Evolutionary conservation across 2,888 invertebrate genomes (phyloP), one percentile per base, ranked within the genome.

Genomic region (Azorinus chamasolen): DNA sequence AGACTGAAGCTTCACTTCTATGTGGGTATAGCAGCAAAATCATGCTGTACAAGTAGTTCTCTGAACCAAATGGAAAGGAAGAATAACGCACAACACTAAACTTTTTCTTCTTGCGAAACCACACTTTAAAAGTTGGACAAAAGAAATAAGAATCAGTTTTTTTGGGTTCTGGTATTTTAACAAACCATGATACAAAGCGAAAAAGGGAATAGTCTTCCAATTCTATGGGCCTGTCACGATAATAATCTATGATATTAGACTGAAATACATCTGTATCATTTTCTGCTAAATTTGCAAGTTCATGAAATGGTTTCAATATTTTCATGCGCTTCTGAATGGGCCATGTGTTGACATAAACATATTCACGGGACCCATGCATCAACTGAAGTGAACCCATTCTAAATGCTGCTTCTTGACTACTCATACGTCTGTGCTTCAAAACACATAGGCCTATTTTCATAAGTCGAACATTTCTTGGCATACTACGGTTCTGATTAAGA

Each of bases 331-430:
- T 65, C 27, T 43, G 24, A n/a, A 27, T 3, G 12, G 54, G 64
- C 45, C 70, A 27, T 10, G 70, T 70, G 46, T 65, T 70, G 0
- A 76, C 8, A 45, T 69, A 58, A 14, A 75, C 54, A 69, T 55
- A 18, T 14, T 37, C 4, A 20, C 68, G 54, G 12, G 68, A 48
- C 25, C 39, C n/a, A 37, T 59, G 61, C 18, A 73, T 8, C 4
- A 78, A 41, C 2, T 78, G 32, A 8, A 78, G 45, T 50, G 37
- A 16, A 18, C 73, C 43, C 37, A 78, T 22, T 10, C 78, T 10
- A 61, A 24, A 73, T 16, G 78, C 72, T n/a, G 78, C 78, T 39
- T 78, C 78, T 39, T 78, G 72, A 10, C 51, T 37, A 61, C 59
- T 59, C 68, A 73, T 48, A 43, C 59, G 16, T n/a, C 68, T 39